A percentile compares a stretch with the other conserved stretches of the same genome.
Evolutionary conservation across 2,888 invertebrate species (phyloP).

Genomic region (Polietes domitor): DNA sequence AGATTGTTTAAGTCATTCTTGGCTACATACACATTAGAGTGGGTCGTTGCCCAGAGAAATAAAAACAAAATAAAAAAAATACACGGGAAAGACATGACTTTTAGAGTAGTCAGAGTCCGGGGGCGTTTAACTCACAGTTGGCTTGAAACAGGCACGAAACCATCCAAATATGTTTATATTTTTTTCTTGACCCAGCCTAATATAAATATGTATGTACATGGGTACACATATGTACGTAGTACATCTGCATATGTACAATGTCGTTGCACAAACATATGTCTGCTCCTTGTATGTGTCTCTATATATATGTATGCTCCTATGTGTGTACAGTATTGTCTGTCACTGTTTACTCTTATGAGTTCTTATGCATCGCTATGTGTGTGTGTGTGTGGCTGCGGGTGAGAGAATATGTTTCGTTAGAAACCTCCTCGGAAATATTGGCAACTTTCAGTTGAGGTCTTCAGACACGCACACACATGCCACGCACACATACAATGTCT

Average conservation of each 20-base stretch:
- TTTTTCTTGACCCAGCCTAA: no score
- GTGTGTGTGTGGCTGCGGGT: neutral
- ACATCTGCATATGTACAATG: neutral
- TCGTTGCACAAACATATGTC: neutral
- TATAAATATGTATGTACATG: neutral
- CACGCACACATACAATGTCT: no score
- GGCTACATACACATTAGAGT: neutral
- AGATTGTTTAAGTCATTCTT: constrained; percentile 43
- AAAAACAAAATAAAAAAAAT: no score
- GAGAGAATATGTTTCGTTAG: neutral
- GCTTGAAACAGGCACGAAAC: no score
- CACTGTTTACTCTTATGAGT: no score
- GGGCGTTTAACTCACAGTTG: no score
- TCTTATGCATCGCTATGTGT: no score
- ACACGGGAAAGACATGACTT: no score
- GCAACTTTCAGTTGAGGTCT: neutral
- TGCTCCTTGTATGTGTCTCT: neutral
- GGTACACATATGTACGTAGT: neutral
- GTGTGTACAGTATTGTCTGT: no score
- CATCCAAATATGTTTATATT: no score
- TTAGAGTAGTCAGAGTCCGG: no score
- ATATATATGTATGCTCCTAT: no score
- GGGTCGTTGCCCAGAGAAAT: neutral
- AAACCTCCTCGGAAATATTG: neutral
- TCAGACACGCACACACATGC: neutral